Evolutionary conservation across 1,140 invertebrate species (phyloP).

Genomic region (Dendroctonus valens): DNA sequence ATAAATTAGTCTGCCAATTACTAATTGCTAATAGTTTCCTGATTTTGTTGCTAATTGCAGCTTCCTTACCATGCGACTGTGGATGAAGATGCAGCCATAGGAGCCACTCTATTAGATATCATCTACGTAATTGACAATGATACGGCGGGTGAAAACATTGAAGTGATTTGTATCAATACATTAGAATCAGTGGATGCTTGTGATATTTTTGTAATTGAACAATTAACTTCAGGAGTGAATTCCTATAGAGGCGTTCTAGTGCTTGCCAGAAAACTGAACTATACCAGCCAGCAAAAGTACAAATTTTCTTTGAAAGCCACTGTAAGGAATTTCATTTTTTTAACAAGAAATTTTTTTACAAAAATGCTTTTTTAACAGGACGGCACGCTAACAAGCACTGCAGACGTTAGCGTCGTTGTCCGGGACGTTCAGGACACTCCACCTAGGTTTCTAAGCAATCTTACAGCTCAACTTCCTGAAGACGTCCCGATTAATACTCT

Average conservation of each 20-base stretch:
- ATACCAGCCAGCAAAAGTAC: conserved; percentile 37
- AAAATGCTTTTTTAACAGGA: conserved; percentile 58
- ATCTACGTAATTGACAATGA: conserved; percentile 77
- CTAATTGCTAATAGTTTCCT: neutral
- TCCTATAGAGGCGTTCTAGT: conserved; percentile 43
- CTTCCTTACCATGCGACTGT: conserved; percentile 77
- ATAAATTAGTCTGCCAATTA: too few species aligned
- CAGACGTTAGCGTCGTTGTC: conserved; percentile 73
- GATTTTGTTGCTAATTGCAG: conserved; percentile 47
- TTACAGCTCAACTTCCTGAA: conserved; percentile 78
- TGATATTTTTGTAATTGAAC: conserved; percentile 42
- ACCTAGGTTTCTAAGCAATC: conserved; percentile 76
- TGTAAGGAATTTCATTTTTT: too few species aligned
- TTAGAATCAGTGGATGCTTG: conserved; percentile 43
- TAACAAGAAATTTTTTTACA: neutral
- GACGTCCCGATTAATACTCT: conserved; percentile 81
- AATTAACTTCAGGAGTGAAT: conserved; percentile 38
- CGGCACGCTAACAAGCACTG: conserved; percentile 69
- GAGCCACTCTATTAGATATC: conserved; percentile 69
- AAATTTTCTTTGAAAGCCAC: conserved; percentile 45
- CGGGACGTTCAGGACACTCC: conserved; percentile 81
- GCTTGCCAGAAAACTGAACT: conserved; percentile 43
- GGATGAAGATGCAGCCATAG: conserved; percentile 72
- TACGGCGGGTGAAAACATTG: conserved; percentile 74
- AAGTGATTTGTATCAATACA: conserved; percentile 65